phyloP scores from a whole-genome alignment of 2,888 invertebrate species.

The Monoplex corrugatus region DNA sequence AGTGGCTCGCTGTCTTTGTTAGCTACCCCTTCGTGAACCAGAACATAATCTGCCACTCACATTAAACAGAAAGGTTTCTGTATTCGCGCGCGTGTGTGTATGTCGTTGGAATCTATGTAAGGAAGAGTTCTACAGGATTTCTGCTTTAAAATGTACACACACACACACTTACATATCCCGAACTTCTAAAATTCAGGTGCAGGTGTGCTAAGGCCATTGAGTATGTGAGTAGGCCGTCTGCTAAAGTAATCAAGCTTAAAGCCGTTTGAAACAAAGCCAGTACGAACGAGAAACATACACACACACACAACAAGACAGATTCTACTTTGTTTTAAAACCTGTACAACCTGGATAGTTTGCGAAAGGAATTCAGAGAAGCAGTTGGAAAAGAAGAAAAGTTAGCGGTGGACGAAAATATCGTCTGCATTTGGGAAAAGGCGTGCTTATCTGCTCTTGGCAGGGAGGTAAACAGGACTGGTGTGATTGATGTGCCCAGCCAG shows the following conservation, averaged over 20 bases:
- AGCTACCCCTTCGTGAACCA: too few relatives aligned
- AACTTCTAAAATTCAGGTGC: background rate
- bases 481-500: slow-evolving; percentile 30
- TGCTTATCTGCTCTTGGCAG: slow-evolving; percentile 35
- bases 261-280: slow-evolving; percentile 11
- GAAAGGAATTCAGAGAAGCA: too few relatives aligned
- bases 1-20: too few relatives aligned
- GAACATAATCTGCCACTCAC: too few relatives aligned
- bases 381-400: background rate
- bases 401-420: slow-evolving; percentile 19
- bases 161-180: too few relatives aligned
- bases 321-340: too few relatives aligned
- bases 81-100: too few relatives aligned
- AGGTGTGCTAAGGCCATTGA: background rate
- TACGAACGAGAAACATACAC: background rate
- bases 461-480: background rate
- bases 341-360: too few relatives aligned
- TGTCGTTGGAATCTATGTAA: background rate
- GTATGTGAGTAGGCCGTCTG: slow-evolving; percentile 31
- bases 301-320: too few relatives aligned
- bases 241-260: slow-evolving; percentile 4
- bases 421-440: background rate
- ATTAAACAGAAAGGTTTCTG: too few relatives aligned
- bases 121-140: background rate
- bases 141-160: background rate